These are phyloP conservation scores for Hemibagrus wyckioides DNA, from an alignment of 2,113 vertebrate genomes.

Conservation along the genomic window DNA sequence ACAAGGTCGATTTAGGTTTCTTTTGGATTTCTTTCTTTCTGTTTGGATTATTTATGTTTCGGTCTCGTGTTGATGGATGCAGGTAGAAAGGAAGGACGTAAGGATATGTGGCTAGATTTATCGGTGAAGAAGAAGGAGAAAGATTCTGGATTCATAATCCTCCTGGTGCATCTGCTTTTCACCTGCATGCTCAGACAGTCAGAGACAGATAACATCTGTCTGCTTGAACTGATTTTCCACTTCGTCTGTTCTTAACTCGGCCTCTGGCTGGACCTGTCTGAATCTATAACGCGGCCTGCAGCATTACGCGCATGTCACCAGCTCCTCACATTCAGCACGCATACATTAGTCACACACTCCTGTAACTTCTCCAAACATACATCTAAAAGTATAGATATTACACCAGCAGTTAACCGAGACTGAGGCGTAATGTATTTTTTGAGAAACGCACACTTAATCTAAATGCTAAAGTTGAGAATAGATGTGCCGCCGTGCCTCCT, in stretches of 20 bases:
- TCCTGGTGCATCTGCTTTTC: conserved; percentile 50
- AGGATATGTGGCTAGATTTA: not conserved
- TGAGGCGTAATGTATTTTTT: conserved; percentile 4
- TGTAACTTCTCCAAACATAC: not conserved
- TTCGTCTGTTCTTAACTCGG: conserved; percentile 4
- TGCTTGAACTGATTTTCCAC: conserved; percentile 26
- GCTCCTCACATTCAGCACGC: not conserved
- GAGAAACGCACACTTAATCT: not conserved
- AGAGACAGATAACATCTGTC: conserved; percentile 49
- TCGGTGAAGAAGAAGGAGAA: not conserved
- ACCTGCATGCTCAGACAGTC: conserved; percentile 57
- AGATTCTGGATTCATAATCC: not conserved
- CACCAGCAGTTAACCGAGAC: conserved; percentile 1
- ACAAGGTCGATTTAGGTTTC: not conserved
- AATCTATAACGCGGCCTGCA: conserved; percentile 33
- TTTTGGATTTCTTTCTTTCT: not conserved
- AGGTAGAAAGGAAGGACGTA: not conserved
- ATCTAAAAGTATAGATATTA: conserved; percentile 4
- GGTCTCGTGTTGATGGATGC: not conserved
- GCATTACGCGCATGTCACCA: not conserved
- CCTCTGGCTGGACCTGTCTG: conserved; percentile 33
- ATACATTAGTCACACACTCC: conserved; percentile 3
- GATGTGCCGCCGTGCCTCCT: not conserved
- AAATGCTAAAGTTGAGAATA: conserved; percentile 31
- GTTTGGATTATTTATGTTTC: not conserved